These are phyloP conservation scores for Chaenocephalus aceratus DNA, from an alignment of 2,113 vertebrate genomes.

Conservation along the genomic window DNA sequence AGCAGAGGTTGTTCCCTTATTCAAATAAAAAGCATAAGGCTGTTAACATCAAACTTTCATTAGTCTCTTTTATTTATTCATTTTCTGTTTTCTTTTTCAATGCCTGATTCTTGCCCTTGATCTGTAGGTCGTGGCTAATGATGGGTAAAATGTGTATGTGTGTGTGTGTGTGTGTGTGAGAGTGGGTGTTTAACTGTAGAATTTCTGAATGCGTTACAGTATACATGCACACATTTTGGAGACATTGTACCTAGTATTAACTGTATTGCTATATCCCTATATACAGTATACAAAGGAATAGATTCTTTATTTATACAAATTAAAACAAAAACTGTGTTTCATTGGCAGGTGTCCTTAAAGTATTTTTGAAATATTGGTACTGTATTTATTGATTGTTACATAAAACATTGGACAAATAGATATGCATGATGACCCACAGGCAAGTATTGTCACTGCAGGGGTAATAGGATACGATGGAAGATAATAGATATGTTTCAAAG, in stretches of 20 bases:
- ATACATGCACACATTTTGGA: too few relatives aligned
- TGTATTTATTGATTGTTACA: background rate
- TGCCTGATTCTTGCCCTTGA: constrained; percentile 28
- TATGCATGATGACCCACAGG: background rate
- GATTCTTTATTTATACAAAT: too few relatives aligned
- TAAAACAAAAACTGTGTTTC: background rate
- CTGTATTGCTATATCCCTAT: background rate
- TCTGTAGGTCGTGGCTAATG: constrained; percentile 16
- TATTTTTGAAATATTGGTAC: background rate
- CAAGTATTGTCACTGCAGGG: background rate
- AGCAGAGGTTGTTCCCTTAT: constrained; percentile 63
- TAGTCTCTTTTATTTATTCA: constrained; percentile 63
- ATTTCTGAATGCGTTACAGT: too few relatives aligned
- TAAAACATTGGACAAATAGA: background rate
- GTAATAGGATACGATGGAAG: background rate
- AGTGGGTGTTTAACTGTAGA: background rate
- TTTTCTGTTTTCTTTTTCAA: constrained; percentile 39
- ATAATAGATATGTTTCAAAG: constrained; percentile 24
- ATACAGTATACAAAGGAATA: too few relatives aligned
- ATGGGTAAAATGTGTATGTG: constrained; percentile 7
- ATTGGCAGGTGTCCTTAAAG: background rate
- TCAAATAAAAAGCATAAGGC: constrained; percentile 79
- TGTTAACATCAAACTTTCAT: constrained; percentile 82
- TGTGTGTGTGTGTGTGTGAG: background rate
- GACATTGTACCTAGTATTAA: too few relatives aligned